Percentiles rank a stretch among this genome's conserved stretches.
Evolutionary conservation across 2,888 invertebrate genomes (phyloP).

Genomic region (Oxycera nigricornis): DNA sequence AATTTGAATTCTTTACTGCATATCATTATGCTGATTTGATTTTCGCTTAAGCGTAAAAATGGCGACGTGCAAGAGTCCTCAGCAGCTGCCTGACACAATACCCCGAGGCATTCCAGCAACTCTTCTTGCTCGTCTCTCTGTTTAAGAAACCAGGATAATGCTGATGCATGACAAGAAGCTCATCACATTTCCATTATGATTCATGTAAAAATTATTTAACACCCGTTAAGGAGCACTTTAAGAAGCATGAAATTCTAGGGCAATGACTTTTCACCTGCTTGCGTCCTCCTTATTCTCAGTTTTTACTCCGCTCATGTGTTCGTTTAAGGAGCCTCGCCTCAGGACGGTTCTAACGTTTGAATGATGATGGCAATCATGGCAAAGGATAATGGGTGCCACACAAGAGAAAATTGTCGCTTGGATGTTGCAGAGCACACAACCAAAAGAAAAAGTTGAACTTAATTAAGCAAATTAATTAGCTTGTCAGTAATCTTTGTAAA

Average conservation of each 20-base stretch:
- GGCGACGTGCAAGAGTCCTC: neutral
- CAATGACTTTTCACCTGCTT: conserved; percentile 13
- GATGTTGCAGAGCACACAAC: neutral
- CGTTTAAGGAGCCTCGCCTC: neutral
- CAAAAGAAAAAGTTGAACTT: conserved; percentile 28
- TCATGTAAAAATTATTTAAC: conserved; percentile 19
- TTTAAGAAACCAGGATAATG: neutral
- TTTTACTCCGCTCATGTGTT: neutral
- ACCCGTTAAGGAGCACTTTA: conserved; percentile 18
- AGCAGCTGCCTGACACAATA: neutral
- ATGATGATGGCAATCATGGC: conserved; percentile 24
- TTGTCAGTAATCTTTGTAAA: conserved; percentile 37
- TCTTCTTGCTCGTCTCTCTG: neutral
- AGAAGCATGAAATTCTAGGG: neutral
- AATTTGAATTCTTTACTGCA: conserved; percentile 46
- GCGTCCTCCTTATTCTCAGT: neutral
- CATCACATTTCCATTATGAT: conserved; percentile 32
- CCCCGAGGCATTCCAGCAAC: neutral
- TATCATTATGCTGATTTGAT: conserved; percentile 47
- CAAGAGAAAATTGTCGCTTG: neutral
- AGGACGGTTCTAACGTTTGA: conserved; percentile 13
- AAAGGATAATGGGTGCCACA: conserved; percentile 17
- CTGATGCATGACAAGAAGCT: neutral
- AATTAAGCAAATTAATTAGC: conserved; percentile 45
- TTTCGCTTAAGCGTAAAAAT: conserved; percentile 38